Percentiles rank a stretch among this genome's conserved stretches.
Conservation (phyloP, 37 sponge, comb jelly and placozoan species). For the Hexactinellida sp. region DNA sequence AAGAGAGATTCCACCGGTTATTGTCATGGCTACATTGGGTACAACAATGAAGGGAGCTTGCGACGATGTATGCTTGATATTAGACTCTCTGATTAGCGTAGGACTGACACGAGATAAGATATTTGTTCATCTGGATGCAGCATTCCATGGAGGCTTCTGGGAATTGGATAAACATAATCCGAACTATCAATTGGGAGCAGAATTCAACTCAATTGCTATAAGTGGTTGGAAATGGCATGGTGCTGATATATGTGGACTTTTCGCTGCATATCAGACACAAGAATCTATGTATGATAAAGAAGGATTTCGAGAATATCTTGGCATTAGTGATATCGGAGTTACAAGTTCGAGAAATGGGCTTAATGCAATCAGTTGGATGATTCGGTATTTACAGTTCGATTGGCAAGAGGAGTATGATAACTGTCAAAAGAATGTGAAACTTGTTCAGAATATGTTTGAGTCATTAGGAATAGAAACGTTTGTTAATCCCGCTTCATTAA, state of each 20-base stretch:
- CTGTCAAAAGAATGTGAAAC: neutral
- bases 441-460: neutral
- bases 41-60: slow-evolving; percentile 7
- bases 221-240: slow-evolving; percentile 17
- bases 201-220: neutral
- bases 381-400: neutral
- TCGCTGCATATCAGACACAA: neutral
- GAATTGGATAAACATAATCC: neutral
- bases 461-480: neutral
- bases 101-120: neutral
- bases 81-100: neutral
- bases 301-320: neutral
- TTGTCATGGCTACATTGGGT: neutral
- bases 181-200: neutral
- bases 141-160: slow-evolving; percentile 5
- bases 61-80: neutral
- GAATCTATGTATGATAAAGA: neutral
- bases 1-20: neutral
- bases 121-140: neutral
- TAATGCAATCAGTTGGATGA: neutral
- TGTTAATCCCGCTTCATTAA: neutral
- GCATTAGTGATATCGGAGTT: neutral
- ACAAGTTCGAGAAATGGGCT: neutral
- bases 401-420: neutral
- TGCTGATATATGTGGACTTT: slow-evolving; percentile 2